phyloP scores from a whole-genome alignment of 2,888 invertebrate genomes.

The Clusia tigrina region DNA sequence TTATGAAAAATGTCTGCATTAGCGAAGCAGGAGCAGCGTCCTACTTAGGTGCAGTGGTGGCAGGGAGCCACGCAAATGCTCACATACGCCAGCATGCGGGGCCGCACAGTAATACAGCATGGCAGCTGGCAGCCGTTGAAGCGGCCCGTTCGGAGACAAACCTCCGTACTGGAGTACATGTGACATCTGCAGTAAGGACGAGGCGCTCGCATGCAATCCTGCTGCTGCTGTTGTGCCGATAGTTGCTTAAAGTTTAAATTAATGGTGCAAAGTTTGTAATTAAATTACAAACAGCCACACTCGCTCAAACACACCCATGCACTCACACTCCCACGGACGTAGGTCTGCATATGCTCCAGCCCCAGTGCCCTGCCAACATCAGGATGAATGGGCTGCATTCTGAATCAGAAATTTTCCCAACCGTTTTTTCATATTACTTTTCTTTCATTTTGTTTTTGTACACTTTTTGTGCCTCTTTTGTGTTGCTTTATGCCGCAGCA shows the following conservation, averaged over 20 bases:
- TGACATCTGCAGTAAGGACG: neutral
- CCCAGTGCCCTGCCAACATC: constrained; percentile 21
- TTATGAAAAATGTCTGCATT: too few relatives aligned
- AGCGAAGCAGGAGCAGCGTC: too few relatives aligned
- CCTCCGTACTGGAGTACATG: too few relatives aligned
- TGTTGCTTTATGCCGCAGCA: constrained; percentile 40
- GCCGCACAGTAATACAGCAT: constrained; percentile 39
- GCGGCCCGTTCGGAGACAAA: constrained; percentile 19
- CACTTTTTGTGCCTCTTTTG: constrained; percentile 14
- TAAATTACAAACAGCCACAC: constrained; percentile 50
- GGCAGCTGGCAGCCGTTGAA: constrained; percentile 30
- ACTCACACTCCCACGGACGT: constrained; percentile 10
- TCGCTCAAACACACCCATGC: constrained; percentile 22
- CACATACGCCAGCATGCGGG: neutral
- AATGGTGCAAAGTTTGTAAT: constrained; percentile 59
- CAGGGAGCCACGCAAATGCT: neutral
- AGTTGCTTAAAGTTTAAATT: constrained; percentile 51
- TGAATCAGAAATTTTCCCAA: constrained; percentile 33
- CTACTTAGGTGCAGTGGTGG: neutral
- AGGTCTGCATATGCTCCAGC: constrained; percentile 18
- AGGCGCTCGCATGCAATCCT: neutral
- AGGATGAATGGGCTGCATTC: too few relatives aligned
- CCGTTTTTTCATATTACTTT: constrained; percentile 32
- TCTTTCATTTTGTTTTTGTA: neutral
- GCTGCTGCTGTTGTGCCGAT: neutral